Evolutionary conservation across 1,140 invertebrate genomes (phyloP).

Genomic region (Caenorhabditis latens): DNA sequence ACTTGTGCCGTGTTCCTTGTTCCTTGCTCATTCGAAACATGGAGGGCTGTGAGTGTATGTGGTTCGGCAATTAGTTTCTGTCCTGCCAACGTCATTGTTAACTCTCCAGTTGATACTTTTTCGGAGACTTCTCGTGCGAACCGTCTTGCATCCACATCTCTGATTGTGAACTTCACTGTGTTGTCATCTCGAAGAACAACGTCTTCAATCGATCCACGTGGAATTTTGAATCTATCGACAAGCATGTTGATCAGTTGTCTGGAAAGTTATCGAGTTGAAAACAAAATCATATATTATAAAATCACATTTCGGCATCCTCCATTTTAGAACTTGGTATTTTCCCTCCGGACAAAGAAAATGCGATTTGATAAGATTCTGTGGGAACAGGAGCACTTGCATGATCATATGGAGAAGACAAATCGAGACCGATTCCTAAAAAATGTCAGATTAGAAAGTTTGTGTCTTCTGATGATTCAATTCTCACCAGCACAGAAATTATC

Average conservation of each 20-base stretch:
- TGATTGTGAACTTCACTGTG: slow-evolving; percentile 68
- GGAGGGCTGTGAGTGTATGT: slow-evolving; percentile 67
- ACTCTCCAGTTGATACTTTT: slow-evolving; percentile 63
- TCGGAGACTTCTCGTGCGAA: slow-evolving; percentile 71
- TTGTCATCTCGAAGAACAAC: slow-evolving; percentile 70
- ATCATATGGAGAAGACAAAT: slow-evolving; percentile 54
- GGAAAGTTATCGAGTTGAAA: background rate
- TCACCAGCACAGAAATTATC: slow-evolving; percentile 69
- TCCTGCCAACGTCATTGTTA: slow-evolving; percentile 63
- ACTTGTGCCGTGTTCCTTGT: slow-evolving; percentile 35
- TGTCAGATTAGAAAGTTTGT: background rate
- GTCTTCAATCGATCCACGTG: slow-evolving; percentile 44
- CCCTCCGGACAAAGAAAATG: slow-evolving; percentile 69
- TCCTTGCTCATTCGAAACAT: slow-evolving; percentile 59
- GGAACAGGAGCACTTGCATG: slow-evolving; percentile 57
- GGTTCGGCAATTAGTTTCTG: slow-evolving; percentile 68
- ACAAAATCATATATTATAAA: background rate
- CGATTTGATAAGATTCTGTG: slow-evolving; percentile 68
- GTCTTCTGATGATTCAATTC: background rate
- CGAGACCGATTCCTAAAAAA: slow-evolving; percentile 64
- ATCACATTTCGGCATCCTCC: slow-evolving; percentile 19
- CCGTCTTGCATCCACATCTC: slow-evolving; percentile 67
- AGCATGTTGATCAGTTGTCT: slow-evolving; percentile 49
- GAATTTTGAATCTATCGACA: slow-evolving; percentile 44
- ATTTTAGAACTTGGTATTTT: slow-evolving; percentile 53